Base-by-base conservation (phyloP, 2,113 vertebrate genomes). In the Hystrix brachyura region DNA sequence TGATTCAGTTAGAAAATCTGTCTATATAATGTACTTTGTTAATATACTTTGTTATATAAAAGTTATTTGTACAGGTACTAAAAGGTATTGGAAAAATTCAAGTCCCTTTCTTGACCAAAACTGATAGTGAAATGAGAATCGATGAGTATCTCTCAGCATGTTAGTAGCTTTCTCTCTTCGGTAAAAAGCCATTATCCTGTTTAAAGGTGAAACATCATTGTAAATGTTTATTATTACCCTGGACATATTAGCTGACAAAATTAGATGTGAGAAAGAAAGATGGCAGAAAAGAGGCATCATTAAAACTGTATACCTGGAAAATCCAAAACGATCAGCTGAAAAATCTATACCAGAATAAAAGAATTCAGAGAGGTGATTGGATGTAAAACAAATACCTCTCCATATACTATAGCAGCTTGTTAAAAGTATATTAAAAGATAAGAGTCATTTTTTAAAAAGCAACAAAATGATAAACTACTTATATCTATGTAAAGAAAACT, bases 21-120 rank as follows among this genome's bases (percentile, higher is more conserved):
- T 59, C 71, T 82, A 29, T 88, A n/a, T 76, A 82, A 71, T 34
- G 34, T 84, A 51, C 13, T 62, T 12, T 74, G 19, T 53, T 74
- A 93, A 67, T 62, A 53, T 38, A 95, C 93, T 84, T 83, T 92
- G 34, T 57, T 3, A 13, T 13, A 17, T 15, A 17, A 15, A 17
- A 17, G 34, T 34, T 12, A 29, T 23, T 43, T 80, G 18, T 84
- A 14, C 48, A 94, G 80, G 80, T 94, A 14, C 62, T 60, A 46
- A 90, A 82, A 62, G 23, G 0, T 89, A 60, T 21, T 59, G 7
- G 46, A 53, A 90, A 94, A 92, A 93, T 88, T 69, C 34, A 93
- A 0, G 4, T 38, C 19, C 15, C 25, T 53, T 65, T 91, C 89
- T 86, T 90, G 38, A 76, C 76, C 51, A 90, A 67, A 83, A 34